Base-by-base conservation (phyloP, 2,113 vertebrate genomes). In the Alouatta palliata region DNA sequence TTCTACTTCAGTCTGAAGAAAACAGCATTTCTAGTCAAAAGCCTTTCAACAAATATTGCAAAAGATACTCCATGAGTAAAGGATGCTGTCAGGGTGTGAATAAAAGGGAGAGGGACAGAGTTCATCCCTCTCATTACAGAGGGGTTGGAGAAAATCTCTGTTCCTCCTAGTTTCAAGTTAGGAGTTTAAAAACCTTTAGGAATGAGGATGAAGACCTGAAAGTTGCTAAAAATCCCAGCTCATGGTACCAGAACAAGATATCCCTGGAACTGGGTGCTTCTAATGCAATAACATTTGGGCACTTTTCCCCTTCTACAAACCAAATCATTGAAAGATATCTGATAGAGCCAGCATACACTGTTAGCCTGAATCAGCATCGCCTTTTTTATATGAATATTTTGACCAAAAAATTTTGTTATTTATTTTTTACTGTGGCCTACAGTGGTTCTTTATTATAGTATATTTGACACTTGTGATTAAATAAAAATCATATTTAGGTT, bases 21-120 rank as follows among this genome's bases (percentile, higher is more conserved):
- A 77, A 70, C 87, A 35, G 47, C 23, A 64, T 84, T 95, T 61
- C 82, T 9, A 66, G 52, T 23, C 5, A 30, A 37, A 92, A 86
- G 37, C 40, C 45, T 91, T 91, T 92, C 35, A 79, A 71, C 49
- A 88, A 94, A 87, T 79, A 93, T 35, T 73, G 88, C n/a, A 64
- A 37, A 1, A 12, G 66, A 76, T 77, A 76, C 11, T 82, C 30
- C 17, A 19, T 8, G 35, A 94, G 27, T 25, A 25, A 61, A 68
- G 70, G 66, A 25, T 40, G 71, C 37, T n/a, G n/a, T 79, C 37
- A 27, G 64, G 4, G 45, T 43, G n/a, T 73, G 49, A 91, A 61
- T 4, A n/a, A 52, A 85, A 90, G 54, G 54, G 32, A 70, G 84
- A 90, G 40, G 54, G 56, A 71, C 19, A 25, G 8, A 47, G 13